Evolutionary conservation across 2,888 invertebrate genomes (phyloP).

Genomic region (Latheticus oryzae): DNA sequence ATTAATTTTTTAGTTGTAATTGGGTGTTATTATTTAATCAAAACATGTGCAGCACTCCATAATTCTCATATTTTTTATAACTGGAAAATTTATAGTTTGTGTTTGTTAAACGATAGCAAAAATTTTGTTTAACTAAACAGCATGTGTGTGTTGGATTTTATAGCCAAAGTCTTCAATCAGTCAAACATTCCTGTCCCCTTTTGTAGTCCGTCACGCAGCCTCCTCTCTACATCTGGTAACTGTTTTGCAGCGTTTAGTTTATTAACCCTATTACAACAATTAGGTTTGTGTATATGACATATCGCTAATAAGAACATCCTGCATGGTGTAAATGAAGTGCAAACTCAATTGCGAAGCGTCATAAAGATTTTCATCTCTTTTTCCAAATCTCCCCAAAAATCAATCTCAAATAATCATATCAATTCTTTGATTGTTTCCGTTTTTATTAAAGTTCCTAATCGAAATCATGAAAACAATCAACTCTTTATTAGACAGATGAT

Average conservation of each 20-base stretch:
- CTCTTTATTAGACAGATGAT: slow-evolving; percentile 47
- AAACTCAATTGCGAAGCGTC: slow-evolving; percentile 58
- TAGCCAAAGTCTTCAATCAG: too few species aligned
- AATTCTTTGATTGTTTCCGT: slow-evolving; percentile 13
- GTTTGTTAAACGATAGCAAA: too few species aligned
- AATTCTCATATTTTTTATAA: too few species aligned
- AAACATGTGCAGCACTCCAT: too few species aligned
- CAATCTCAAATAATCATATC: slow-evolving; percentile 20
- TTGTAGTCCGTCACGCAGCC: slow-evolving; percentile 9
- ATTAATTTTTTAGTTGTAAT: too few species aligned
- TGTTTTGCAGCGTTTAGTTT: slow-evolving; percentile 51
- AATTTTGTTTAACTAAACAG: too few species aligned
- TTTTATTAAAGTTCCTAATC: slow-evolving; percentile 49
- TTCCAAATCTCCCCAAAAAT: slow-evolving; percentile 8
- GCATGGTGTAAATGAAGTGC: slow-evolving; percentile 58
- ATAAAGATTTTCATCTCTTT: slow-evolving; percentile 55
- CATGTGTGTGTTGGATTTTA: too few species aligned
- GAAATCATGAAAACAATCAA: slow-evolving; percentile 54
- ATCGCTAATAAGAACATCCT: slow-evolving; percentile 58
- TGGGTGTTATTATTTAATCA: too few species aligned
- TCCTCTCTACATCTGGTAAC: slow-evolving; percentile 33
- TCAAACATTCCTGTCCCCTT: too few species aligned
- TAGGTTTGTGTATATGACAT: slow-evolving; percentile 55
- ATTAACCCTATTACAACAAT: slow-evolving; percentile 56
- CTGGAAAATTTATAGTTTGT: too few species aligned